These are phyloP conservation scores for Agonopterix arenella DNA, from an alignment of 2,888 invertebrate species.

Conservation along the genomic window DNA sequence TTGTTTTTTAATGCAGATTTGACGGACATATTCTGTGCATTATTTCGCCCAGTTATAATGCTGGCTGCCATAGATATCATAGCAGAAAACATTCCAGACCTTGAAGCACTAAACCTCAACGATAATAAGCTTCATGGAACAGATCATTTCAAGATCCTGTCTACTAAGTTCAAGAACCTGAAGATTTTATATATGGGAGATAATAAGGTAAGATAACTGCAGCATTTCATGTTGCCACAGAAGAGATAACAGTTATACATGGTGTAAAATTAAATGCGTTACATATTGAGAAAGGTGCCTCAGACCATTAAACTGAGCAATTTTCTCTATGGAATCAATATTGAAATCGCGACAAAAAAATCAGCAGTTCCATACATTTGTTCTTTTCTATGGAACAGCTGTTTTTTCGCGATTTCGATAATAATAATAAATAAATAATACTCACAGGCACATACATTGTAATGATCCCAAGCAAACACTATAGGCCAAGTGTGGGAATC, in stretches of 20 bases:
- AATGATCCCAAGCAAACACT: too few relatives aligned
- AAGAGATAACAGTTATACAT: too few relatives aligned
- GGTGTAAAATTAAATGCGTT: not conserved
- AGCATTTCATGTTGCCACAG: not conserved
- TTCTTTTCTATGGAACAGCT: too few relatives aligned
- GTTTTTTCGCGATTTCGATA: too few relatives aligned
- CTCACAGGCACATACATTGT: too few relatives aligned
- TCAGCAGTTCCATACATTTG: too few relatives aligned
- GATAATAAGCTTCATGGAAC: constrained; percentile 85
- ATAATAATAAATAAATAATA: too few relatives aligned
- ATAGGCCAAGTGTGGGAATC: too few relatives aligned
- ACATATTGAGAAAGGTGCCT: too few relatives aligned
- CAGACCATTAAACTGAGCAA: too few relatives aligned
- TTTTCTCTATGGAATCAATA: too few relatives aligned
- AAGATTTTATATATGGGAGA: constrained; percentile 88
- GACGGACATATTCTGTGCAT: constrained; percentile 83
- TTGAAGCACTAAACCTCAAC: constrained; percentile 87
- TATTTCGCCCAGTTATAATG: constrained; percentile 85
- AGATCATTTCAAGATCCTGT: constrained; percentile 81
- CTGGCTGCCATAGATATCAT: constrained; percentile 86
- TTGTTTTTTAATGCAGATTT: constrained; percentile 67
- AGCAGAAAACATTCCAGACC: constrained; percentile 87
- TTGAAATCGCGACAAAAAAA: too few relatives aligned
- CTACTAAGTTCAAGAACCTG: constrained; percentile 81
- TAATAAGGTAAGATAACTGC: constrained; percentile 82